These are phyloP conservation scores for Vesta saturnalis DNA, from an alignment of 2,888 invertebrate species.

Conservation along the genomic window DNA sequence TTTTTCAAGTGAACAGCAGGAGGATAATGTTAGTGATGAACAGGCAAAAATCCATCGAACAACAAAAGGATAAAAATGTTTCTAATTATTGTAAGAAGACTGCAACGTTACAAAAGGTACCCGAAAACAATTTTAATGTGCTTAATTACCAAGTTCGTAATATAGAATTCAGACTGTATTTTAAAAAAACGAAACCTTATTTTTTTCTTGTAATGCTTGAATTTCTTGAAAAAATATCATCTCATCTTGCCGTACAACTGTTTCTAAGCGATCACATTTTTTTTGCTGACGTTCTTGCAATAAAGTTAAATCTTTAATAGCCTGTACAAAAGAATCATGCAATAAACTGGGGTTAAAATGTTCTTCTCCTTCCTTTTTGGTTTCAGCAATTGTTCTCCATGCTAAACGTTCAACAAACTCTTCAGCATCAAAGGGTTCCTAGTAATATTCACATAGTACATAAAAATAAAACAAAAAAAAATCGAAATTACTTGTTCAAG, in stretches of 20 bases:
- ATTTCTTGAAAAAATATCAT: constrained; percentile 83
- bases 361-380: constrained; percentile 72
- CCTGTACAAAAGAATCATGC: constrained; percentile 92
- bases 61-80: too few relatives aligned
- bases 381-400: constrained; percentile 86
- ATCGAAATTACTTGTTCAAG: constrained; percentile 75
- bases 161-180: background rate
- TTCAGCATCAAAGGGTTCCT: constrained; percentile 97
- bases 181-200: constrained; percentile 82
- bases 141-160: background rate
- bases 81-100: too few relatives aligned
- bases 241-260: constrained; percentile 86
- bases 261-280: constrained; percentile 86
- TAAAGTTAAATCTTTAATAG: constrained; percentile 80
- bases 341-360: constrained; percentile 87
- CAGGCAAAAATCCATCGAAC: too few relatives aligned
- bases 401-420: constrained; percentile 98
- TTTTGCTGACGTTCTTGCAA: constrained; percentile 86
- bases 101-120: too few relatives aligned
- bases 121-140: too few relatives aligned
- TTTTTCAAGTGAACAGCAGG: too few relatives aligned
- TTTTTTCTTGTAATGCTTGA: constrained; percentile 83
- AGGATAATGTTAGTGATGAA: too few relatives aligned
- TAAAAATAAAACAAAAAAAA: background rate
- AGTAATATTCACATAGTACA: constrained; percentile 44